Evolutionary conservation across 2,888 invertebrate genomes (phyloP).

Genomic region (Xylota segnis): DNA sequence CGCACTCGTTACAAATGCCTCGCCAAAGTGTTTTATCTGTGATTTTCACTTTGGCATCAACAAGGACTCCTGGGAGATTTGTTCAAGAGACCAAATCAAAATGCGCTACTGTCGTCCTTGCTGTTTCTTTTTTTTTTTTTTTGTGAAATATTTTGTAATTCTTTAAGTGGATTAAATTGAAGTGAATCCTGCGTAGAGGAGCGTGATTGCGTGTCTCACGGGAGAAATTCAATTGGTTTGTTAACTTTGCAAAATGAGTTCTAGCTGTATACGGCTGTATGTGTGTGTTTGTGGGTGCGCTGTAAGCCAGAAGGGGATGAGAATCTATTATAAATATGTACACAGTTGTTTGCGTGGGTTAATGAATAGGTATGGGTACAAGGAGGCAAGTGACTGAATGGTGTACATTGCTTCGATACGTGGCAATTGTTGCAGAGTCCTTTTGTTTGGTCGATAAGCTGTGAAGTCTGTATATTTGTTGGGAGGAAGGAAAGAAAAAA

Average conservation of each 20-base stretch:
- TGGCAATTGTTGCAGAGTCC: constrained; percentile 27
- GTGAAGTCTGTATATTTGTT: constrained; percentile 1
- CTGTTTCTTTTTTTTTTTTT: constrained; percentile 25
- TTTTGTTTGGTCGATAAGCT: constrained; percentile 22
- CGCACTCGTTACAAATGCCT: constrained; percentile 32
- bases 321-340: constrained; percentile 40
- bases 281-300: too few species aligned
- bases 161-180: constrained; percentile 76
- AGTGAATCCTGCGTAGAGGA: constrained; percentile 68
- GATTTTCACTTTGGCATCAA: constrained; percentile 52
- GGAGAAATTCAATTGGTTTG: constrained; percentile 76
- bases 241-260: constrained; percentile 73
- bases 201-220: constrained; percentile 72
- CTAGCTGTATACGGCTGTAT: constrained; percentile 30
- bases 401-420: constrained; percentile 2
- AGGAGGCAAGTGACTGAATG: background rate
- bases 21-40: constrained; percentile 50
- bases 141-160: constrained; percentile 63
- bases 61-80: constrained; percentile 57
- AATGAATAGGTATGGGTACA: constrained; percentile 39
- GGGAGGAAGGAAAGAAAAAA: background rate
- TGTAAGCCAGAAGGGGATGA: constrained; percentile 10
- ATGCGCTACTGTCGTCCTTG: constrained; percentile 17
- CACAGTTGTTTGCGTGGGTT: constrained; percentile 50
- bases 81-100: constrained; percentile 53